phyloP scores from a whole-genome alignment of 2,113 vertebrate genomes.

The Saimiri boliviensis region DNA sequence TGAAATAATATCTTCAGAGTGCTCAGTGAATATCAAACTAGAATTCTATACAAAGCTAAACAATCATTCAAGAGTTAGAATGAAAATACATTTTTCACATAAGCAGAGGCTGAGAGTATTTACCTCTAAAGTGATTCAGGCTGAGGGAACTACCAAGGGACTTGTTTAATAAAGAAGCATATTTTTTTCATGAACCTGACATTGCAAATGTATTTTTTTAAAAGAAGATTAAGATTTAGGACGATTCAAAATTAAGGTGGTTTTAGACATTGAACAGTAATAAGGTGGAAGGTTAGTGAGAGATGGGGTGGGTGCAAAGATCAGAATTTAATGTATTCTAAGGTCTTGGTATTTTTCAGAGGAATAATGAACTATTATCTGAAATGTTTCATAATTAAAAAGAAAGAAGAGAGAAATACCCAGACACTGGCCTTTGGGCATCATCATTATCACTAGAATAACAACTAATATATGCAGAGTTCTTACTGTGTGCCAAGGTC shows the following conservation, averaged over 20 bases:
- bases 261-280: constrained; percentile 2
- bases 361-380: constrained; percentile 22
- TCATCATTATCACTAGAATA: neutral
- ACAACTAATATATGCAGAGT: neutral
- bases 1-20: neutral
- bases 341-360: constrained; percentile 51
- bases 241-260: constrained; percentile 28
- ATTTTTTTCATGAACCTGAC: neutral
- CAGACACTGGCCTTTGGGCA: neutral
- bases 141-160: neutral
- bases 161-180: neutral
- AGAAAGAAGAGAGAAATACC: constrained; percentile 15
- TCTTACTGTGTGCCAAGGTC: neutral
- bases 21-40: neutral
- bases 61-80: neutral
- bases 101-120: neutral
- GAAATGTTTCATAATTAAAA: constrained; percentile 47
- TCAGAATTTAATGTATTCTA: constrained; percentile 29
- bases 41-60: neutral
- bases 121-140: neutral
- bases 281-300: neutral
- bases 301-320: neutral
- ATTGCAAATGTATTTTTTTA: neutral
- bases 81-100: constrained; percentile 44
- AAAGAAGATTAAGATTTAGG: neutral